Evolutionary conservation across 92 coral and sea anemone genomes (phyloP), one percentile per base, ranked within the genome.

Genomic region (Zoanthus sansibaricus): DNA sequence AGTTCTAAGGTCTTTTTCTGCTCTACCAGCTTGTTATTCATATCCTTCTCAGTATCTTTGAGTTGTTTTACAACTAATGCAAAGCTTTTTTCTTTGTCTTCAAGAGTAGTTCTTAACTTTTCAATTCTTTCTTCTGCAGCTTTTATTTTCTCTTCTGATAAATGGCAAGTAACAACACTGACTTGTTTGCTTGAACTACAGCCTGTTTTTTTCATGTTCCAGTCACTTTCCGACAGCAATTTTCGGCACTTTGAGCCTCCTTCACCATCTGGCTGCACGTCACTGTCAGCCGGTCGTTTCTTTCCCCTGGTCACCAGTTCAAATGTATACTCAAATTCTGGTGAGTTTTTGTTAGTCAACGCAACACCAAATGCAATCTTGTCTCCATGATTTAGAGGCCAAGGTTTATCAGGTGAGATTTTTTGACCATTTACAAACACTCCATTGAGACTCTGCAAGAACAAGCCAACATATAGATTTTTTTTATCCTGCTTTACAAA

Each of bases 241-340:
- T 92, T 95, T 44, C 99, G 88, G 76, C 88, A 87, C 42, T 97
- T 97, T 16, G 77, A 77, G 16, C 45, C 5, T 13, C 58, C 98
- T 78, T 92, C 94, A 18, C 92, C 89, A 42, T 83, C 82, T 15
- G 90, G 72, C 45, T 84, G 83, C 17, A 78, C 21, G 33, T 87
- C 51, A 9, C 88, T 89, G 54, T 95, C 99, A 48, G 52, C 75
- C 16, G 95, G 90, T 48, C 93, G 89, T 89, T 95, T 96, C 77
- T 87, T 87, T 16, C 89, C 79, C 83, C 88, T 90, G 9, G 91
- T 88, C 88, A 89, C 88, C 14, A 54, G 88, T 88, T 97, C 99
- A 89, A 97, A 94, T 0, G 88, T 80, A 77, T 97, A 97, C 82
- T 97, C 99, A 91, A 97, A 97, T 72, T 97, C 99, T 79, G 98